Conservation (phyloP, 2,797 vertebrate species). For the Cossypha polioptera region DNA sequence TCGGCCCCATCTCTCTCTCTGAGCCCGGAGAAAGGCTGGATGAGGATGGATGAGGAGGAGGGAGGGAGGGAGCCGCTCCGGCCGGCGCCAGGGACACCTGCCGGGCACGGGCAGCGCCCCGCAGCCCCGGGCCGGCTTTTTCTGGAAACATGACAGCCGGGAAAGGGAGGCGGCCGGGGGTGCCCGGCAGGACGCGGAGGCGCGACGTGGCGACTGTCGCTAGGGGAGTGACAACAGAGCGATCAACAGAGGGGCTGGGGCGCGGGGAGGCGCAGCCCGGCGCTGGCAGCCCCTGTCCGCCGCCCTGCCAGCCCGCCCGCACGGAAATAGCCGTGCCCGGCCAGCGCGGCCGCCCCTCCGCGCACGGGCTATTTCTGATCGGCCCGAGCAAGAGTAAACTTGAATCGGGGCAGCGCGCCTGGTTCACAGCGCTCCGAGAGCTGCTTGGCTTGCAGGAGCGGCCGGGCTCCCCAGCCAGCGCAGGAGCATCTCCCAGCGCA, state of each 20-base stretch:
- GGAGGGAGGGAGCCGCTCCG: background rate
- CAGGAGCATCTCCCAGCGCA: background rate
- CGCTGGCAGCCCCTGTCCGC: background rate
- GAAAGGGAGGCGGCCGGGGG: background rate
- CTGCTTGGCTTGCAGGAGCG: background rate
- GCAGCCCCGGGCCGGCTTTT: slow-evolving; percentile 47
- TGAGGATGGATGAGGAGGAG: background rate
- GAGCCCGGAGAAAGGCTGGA: background rate
- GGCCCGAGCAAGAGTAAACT: background rate
- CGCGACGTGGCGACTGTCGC: slow-evolving; percentile 71
- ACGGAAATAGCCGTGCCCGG: slow-evolving; percentile 25
- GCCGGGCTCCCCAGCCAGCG: background rate
- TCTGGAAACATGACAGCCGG: slow-evolving; percentile 66
- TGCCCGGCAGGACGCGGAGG: slow-evolving; percentile 42
- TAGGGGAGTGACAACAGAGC: slow-evolving; percentile 72
- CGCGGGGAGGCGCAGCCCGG: background rate
- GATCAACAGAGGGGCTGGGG: slow-evolving; percentile 62
- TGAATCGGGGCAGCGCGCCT: background rate
- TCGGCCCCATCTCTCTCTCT: background rate
- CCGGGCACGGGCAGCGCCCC: slow-evolving; percentile 11
- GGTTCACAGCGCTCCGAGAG: background rate
- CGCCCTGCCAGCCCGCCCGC: background rate
- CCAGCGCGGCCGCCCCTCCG: background rate
- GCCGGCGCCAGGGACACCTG: slow-evolving; percentile 38
- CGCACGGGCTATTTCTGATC: background rate